Conservation (phyloP, 2,113 vertebrate species). For the Tetrao urogallus region DNA sequence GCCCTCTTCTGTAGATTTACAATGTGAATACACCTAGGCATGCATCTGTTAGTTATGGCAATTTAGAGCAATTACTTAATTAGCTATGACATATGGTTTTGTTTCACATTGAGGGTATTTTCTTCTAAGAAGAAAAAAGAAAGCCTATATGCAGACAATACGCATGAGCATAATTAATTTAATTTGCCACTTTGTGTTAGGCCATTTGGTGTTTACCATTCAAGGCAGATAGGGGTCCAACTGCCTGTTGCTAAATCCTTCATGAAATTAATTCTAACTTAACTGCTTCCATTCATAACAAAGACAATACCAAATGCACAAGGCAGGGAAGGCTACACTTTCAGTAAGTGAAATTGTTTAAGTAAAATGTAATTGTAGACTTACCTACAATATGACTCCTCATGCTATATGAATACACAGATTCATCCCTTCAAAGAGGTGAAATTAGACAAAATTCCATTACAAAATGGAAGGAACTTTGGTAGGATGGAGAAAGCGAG, state of each 20-base stretch:
- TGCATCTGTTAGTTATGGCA: constrained; percentile 67
- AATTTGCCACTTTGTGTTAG: constrained; percentile 5
- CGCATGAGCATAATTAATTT: constrained; percentile 19
- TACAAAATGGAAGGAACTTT: background rate
- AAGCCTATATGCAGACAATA: constrained; percentile 24
- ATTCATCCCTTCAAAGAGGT: background rate
- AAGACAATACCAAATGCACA: background rate
- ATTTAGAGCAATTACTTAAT: constrained; percentile 77
- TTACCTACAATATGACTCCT: background rate
- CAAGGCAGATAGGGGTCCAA: background rate
- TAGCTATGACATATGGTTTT: constrained; percentile 63
- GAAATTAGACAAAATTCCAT: background rate
- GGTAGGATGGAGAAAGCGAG: background rate
- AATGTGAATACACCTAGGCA: constrained; percentile 68
- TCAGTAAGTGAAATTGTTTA: background rate
- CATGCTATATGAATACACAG: background rate
- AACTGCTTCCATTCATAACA: background rate
- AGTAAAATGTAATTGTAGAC: background rate
- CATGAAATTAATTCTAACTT: background rate
- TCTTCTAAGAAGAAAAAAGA: constrained; percentile 28
- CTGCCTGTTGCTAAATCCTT: background rate
- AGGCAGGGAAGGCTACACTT: background rate
- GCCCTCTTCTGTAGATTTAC: constrained; percentile 65
- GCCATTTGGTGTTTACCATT: constrained; percentile 12
- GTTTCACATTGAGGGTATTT: constrained; percentile 9